Evolutionary conservation across 2,888 invertebrate species (phyloP), one percentile per base, ranked within the genome.

Genomic region (Meandrusa payeni): DNA sequence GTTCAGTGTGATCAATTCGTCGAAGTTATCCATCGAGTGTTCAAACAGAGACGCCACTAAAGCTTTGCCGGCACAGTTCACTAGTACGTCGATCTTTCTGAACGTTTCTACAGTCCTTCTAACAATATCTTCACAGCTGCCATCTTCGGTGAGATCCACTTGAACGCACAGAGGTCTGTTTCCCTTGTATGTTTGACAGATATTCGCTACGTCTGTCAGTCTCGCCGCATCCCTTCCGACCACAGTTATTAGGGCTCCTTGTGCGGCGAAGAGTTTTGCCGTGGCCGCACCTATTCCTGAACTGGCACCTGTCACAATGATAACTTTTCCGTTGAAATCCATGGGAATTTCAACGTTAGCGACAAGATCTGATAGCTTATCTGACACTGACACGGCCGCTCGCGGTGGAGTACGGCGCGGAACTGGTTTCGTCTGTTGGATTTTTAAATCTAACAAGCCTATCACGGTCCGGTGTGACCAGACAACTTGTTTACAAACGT

Each of bases 211-310:
- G 3, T 59, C 55, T 1, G 63, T 52, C 5, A 78, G 48, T 50
- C 74, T 60, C 1, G 53, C 34, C 48, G 70, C 72, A 41, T 77
- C 64, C 37, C 75, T 57, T n/a, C 77, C 78, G 4, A 77, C 67
- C 2, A 75, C 53, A 0, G 71, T 57, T 2, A 78, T 48, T 1
- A 54, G 49, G 1, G 74, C 75, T 5, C 75, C 76, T 2, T 71
- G 55, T 5, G 53, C 48, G 2, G 78, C 69, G 57, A 78, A 72
- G 11, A 69, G 52, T 46, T 69, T 73, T 2, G 77, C 78, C 1
- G 74, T 64, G 0, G 75, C 70, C 0, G 78, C 78, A 1, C 78
- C 78, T 4, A 76, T 79, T 0, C 78, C 78, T 6, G 76, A 76
- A 52, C 77, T 78, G 2, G 73, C 69, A 1, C 78, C 77, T 6